Evolutionary conservation across 2,888 invertebrate species (phyloP), one percentile per base, ranked within the genome.

Genomic region (Tanypteryx hageni): DNA sequence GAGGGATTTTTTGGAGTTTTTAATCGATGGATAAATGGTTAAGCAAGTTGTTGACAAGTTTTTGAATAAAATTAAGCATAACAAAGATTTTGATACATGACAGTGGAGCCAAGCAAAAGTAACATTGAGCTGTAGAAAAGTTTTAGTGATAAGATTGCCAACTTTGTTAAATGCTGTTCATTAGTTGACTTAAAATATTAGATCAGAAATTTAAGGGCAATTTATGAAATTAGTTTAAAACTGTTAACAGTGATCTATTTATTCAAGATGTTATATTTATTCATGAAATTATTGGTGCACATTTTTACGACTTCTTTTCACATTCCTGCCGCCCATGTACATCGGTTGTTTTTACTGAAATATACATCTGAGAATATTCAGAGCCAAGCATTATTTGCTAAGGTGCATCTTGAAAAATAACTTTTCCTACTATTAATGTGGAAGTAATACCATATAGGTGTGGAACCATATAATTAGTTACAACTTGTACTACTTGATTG

Each of bases 1-100:
- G 9, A 16, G 27, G 27, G 76, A 27, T 76, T 76, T 76, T 76
- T 76, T 7, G 27, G 27, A 76, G n/a, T 76, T 76, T 76, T 22
- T 68, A 68, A 68, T 68, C 7, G 7, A 22, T 68, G 68, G 44
- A 44, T 76, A 76, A 76, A 27, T 76, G 76, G 76, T 76, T 76
- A 76, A 76, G 27, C 76, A 76, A 27, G 27, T 76, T 76, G 76
- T 76, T 76, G 27, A 76, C 22, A 76, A 76, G 76, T 76, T 76
- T 76, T 76, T 22, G 22, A 27, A 76, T 27, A 22, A 76, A 76
- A 76, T 22, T 76, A 10, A 14, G 44, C 44, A 64, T 27, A 76
- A 18, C 22, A 76, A 76, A 27, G 76, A 13, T 76, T 76, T 76
- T 76, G 76, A 76, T 76, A 76, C 76, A 76, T 76, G 27, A 76